Percentiles rank a stretch among this genome's conserved stretches.
These are phyloP conservation scores for Drosophila pruinosa DNA, from an alignment of 1,140 invertebrate species.

Conservation along the genomic window DNA sequence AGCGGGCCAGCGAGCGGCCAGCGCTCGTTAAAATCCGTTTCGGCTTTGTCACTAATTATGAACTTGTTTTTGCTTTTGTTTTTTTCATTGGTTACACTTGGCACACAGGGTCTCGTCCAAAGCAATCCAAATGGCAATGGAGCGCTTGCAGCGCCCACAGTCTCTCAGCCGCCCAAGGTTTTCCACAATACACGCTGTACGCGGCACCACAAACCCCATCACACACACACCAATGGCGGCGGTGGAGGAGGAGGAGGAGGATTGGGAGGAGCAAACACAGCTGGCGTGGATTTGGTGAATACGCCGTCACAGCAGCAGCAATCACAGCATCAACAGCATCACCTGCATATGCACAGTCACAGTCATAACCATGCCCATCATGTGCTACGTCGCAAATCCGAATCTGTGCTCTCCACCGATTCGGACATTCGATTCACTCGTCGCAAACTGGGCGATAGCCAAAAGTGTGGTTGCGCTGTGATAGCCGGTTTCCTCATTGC, in stretches of 20 bases:
- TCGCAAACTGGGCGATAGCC: constrained; percentile 90
- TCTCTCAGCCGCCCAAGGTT: constrained; percentile 61
- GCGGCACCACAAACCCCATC: constrained; percentile 75
- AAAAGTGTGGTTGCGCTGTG: constrained; percentile 92
- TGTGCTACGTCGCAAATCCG: constrained; percentile 84
- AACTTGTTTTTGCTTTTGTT: constrained; percentile 11
- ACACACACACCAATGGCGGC: constrained; percentile 46
- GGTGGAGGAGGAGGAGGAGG: not conserved
- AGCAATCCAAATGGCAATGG: constrained; percentile 69
- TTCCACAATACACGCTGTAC: constrained; percentile 80
- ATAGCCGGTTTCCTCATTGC: constrained; percentile 92
- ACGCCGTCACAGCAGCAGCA: constrained; percentile 15
- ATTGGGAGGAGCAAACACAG: not conserved
- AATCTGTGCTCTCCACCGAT: constrained; percentile 91
- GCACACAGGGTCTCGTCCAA: constrained; percentile 64
- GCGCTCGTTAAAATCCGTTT: constrained; percentile 5
- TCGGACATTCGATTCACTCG: constrained; percentile 93
- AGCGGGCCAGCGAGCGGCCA: constrained; percentile 2
- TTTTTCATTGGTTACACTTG: constrained; percentile 7
- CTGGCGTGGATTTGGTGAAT: constrained; percentile 21
- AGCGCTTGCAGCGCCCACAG: constrained; percentile 14
- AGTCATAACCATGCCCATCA: constrained; percentile 41
- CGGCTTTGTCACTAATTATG: constrained; percentile 36
- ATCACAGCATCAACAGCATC: constrained; percentile 41
- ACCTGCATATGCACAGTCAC: constrained; percentile 66